phyloP scores from a whole-genome alignment of 2,113 vertebrate species.

The Grantiella picta region DNA sequence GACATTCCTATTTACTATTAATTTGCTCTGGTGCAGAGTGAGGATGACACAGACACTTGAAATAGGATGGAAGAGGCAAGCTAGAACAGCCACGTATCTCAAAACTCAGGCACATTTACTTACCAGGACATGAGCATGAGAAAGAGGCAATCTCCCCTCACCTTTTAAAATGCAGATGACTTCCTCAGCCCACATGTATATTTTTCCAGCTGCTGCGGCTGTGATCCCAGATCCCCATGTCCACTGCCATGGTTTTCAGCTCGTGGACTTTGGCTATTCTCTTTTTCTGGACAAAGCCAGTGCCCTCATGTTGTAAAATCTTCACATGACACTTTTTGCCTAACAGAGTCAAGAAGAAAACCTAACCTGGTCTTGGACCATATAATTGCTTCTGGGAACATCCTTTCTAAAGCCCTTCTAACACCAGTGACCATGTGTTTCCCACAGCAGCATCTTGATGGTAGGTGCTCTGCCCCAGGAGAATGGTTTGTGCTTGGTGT shows the following conservation, averaged over 20 bases:
- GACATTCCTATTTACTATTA: not conserved
- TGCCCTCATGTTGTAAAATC: not conserved
- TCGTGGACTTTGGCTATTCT: not conserved
- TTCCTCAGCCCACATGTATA: not conserved
- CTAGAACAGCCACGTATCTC: not conserved
- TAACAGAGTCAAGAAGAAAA: not conserved
- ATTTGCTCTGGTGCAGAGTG: not conserved
- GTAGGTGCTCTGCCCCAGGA: not conserved
- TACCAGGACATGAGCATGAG: not conserved
- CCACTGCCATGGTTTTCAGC: not conserved
- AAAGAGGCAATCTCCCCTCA: not conserved
- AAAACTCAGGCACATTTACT: not conserved
- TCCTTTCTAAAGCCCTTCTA: not conserved
- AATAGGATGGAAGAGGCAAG: not conserved
- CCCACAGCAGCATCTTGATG: not conserved
- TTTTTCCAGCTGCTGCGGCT: not conserved
- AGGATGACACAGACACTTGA: not conserved
- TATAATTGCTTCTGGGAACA: not conserved
- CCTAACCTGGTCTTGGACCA: not conserved
- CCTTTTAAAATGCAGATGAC: not conserved
- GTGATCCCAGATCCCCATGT: not conserved
- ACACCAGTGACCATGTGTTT: not conserved
- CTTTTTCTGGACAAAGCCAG: not conserved
- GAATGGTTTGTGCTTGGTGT: not conserved
- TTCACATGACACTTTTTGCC: not conserved